phyloP scores from a whole-genome alignment of 2,113 vertebrate species.

The Gallinago jamesoni region DNA sequence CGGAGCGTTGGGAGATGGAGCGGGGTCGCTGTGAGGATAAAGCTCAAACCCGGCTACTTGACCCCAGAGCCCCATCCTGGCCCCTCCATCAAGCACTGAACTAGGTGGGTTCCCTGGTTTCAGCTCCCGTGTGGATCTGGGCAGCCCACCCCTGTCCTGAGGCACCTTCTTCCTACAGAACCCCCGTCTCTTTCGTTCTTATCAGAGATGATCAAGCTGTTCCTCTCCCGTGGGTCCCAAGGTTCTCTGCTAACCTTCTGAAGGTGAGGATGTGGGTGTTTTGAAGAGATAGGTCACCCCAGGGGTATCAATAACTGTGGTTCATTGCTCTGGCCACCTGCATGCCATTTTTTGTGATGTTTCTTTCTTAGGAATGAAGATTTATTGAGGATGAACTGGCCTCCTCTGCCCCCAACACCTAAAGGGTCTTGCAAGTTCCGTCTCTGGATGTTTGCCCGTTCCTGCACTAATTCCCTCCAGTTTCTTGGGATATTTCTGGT shows the following conservation, averaged over 20 bases:
- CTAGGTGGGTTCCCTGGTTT: accelerated
- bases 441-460: too few species aligned
- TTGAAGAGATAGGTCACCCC: background rate
- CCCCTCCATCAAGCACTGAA: background rate
- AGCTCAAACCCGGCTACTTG: background rate
- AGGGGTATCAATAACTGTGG: background rate
- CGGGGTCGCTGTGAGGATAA: background rate
- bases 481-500: background rate
- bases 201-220: accelerated
- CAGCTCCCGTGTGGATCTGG: background rate
- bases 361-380: background rate
- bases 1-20: accelerated
- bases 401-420: background rate
- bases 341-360: accelerated
- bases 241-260: background rate
- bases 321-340: accelerated
- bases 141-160: background rate
- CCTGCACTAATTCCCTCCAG: background rate
- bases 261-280: background rate
- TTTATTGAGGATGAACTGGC: background rate
- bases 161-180: background rate
- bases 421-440: background rate
- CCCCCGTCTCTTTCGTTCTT: accelerated
- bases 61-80: accelerated
- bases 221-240: background rate